Evolutionary conservation across 2,888 invertebrate species (phyloP).

Genomic region (Parelbella ahira): DNA sequence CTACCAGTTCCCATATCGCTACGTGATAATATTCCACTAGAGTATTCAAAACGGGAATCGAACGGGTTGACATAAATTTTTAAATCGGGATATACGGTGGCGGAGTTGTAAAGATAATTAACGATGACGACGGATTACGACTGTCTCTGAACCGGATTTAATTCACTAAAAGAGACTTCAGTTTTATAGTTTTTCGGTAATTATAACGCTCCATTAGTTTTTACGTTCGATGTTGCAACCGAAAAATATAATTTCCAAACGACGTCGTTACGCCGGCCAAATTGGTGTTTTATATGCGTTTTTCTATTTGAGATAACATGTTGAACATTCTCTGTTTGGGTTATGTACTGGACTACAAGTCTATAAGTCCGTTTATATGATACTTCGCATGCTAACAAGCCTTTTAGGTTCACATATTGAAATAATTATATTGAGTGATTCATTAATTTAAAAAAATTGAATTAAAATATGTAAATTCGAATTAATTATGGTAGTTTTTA

Average conservation of each 20-base stretch:
- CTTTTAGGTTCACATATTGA: too few species aligned
- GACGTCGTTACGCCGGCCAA: constrained; percentile 35
- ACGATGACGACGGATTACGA: constrained; percentile 20
- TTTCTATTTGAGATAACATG: constrained; percentile 30
- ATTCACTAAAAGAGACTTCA: constrained; percentile 28
- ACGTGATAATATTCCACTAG: too few species aligned
- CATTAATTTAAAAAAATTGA: too few species aligned
- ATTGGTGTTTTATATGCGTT: constrained; percentile 32
- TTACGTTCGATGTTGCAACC: constrained; percentile 44
- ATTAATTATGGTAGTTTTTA: too few species aligned
- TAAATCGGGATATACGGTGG: constrained; percentile 1
- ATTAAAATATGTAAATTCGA: too few species aligned
- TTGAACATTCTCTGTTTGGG: constrained; percentile 1
- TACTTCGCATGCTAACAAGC: too few species aligned
- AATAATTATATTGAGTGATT: too few species aligned
- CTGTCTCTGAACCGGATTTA: constrained; percentile 23
- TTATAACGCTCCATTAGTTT: constrained; percentile 61
- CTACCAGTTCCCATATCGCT: too few species aligned
- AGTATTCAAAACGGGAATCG: not conserved
- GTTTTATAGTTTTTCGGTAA: constrained; percentile 49
- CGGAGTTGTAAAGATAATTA: constrained; percentile 22
- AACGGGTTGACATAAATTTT: constrained; percentile 8
- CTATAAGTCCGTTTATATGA: too few species aligned
- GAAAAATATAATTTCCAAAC: constrained; percentile 36
- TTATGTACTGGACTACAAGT: too few species aligned